These are phyloP conservation scores for Chesias legatella DNA, from an alignment of 2,888 invertebrate genomes.

Conservation along the genomic window DNA sequence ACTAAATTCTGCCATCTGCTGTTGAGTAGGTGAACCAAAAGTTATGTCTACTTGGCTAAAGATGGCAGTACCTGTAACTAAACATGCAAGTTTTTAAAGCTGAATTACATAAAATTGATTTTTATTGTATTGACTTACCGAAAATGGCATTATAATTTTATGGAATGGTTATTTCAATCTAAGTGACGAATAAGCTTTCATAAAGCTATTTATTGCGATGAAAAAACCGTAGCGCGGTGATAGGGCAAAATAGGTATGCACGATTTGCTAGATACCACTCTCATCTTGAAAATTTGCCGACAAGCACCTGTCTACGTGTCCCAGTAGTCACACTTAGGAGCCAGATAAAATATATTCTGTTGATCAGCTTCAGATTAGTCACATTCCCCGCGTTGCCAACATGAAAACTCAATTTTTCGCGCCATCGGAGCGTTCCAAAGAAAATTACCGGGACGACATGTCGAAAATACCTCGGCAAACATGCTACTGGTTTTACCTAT, in stretches of 20 bases:
- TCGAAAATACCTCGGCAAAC: conserved; percentile 53
- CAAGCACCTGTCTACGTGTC: too few relatives aligned
- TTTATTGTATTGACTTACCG: too few relatives aligned
- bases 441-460: conserved; percentile 62
- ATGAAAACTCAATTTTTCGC: conserved; percentile 74
- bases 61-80: conserved; percentile 28
- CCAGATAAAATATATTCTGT: too few relatives aligned
- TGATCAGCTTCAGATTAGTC: conserved; percentile 27
- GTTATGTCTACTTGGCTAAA: conserved; percentile 24
- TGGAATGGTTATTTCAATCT: too few relatives aligned
- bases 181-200: too few relatives aligned
- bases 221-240: too few relatives aligned
- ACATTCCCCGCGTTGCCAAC: conserved; percentile 37
- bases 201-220: too few relatives aligned
- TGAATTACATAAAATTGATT: background rate
- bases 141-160: too few relatives aligned
- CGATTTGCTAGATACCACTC: too few relatives aligned
- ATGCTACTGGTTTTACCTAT: conserved; percentile 23
- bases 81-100: background rate
- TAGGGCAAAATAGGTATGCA: too few relatives aligned
- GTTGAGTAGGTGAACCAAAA: conserved; percentile 17
- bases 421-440: conserved; percentile 70
- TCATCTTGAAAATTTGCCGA: too few relatives aligned
- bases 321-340: too few relatives aligned
- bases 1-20: conserved; percentile 33